A percentile compares a stretch with the other conserved stretches of the same genome.
Conservation (phyloP, 2,113 vertebrate species). For the Bucco capensis region DNA sequence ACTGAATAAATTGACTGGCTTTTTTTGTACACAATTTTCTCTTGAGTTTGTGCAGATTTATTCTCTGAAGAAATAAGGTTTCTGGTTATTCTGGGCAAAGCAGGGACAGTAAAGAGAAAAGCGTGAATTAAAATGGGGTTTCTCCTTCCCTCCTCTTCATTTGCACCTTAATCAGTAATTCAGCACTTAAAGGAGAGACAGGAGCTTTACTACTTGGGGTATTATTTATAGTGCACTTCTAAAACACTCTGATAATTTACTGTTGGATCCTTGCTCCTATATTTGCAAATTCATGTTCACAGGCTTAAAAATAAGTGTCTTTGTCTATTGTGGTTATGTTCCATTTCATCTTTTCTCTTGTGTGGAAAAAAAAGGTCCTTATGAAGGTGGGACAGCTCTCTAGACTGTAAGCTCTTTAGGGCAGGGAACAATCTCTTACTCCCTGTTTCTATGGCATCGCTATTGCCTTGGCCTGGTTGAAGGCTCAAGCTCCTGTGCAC, state of each 20-base stretch:
- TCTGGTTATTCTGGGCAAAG: background rate
- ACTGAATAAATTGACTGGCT: background rate
- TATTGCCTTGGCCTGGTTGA: background rate
- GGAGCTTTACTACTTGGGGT: background rate
- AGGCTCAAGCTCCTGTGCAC: background rate
- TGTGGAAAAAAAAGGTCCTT: background rate
- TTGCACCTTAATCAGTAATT: background rate
- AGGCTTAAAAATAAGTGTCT: background rate
- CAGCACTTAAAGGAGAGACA: background rate
- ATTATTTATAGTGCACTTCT: background rate
- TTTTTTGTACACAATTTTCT: background rate
- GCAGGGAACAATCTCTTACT: background rate
- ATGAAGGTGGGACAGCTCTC: background rate
- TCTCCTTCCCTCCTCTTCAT: background rate
- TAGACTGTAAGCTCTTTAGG: constrained; percentile 53
- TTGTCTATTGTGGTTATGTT: background rate
- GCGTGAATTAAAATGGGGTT: background rate
- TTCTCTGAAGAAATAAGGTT: background rate
- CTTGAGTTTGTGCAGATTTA: background rate
- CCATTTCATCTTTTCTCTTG: background rate
- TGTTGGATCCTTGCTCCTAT: background rate
- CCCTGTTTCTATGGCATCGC: rapidly evolving
- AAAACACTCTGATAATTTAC: background rate
- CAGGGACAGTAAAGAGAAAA: background rate
- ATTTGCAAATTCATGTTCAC: background rate